A percentile compares a stretch with the other conserved stretches of the same genome.
Evolutionary conservation across 2,113 vertebrate genomes (phyloP).

Genomic region (Strigops habroptila): DNA sequence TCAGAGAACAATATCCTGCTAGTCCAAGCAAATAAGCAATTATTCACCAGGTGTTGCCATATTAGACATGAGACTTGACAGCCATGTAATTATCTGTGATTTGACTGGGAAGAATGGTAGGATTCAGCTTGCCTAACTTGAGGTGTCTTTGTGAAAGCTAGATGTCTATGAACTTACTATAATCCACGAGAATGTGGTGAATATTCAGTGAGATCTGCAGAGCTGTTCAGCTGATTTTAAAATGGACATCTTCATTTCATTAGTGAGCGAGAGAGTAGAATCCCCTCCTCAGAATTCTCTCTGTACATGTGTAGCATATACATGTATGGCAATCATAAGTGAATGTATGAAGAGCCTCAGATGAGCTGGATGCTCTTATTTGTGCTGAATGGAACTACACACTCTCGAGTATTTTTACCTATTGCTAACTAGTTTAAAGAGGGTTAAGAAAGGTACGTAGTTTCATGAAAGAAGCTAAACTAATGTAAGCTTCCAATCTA

Average conservation of each 20-base stretch:
- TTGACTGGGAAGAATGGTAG: background rate
- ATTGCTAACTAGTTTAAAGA: background rate
- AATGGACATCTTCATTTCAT: background rate
- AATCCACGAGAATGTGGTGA: background rate
- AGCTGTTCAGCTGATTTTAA: background rate
- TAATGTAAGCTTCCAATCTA: background rate
- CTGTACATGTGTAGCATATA: background rate
- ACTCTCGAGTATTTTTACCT: background rate
- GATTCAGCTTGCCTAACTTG: background rate
- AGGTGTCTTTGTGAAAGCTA: background rate
- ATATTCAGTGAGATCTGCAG: background rate
- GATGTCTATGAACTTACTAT: background rate
- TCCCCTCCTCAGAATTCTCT: background rate
- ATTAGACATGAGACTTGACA: background rate
- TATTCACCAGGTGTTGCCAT: background rate
- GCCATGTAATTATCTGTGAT: background rate
- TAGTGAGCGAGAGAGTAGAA: background rate
- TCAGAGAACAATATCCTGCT: background rate
- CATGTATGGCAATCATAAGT: fast-evolving
- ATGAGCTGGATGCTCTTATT: background rate
- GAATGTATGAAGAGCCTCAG: background rate
- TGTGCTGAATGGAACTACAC: background rate
- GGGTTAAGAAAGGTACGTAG: background rate
- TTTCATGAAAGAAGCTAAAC: background rate
- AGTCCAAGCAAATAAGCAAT: background rate